Conservation (phyloP, 2,113 vertebrate species). For the Bubo scandiacus region DNA sequence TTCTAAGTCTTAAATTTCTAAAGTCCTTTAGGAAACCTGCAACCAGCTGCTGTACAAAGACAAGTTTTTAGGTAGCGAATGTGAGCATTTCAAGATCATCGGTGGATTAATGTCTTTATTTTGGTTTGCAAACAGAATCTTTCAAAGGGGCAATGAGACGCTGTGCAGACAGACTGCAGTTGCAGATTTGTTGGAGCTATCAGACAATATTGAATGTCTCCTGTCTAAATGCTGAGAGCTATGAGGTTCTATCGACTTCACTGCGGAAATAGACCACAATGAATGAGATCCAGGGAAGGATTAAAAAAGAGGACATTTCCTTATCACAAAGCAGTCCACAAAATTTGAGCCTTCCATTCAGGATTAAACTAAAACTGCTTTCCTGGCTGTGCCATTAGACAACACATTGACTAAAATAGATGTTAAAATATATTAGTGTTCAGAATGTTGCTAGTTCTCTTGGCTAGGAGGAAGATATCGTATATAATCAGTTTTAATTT, state of each 20-base stretch:
- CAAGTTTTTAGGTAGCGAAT: background rate
- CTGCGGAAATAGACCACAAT: constrained; percentile 2
- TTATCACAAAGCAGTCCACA: background rate
- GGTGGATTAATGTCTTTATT: background rate
- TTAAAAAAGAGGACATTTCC: background rate
- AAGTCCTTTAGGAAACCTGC: background rate
- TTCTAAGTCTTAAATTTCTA: background rate
- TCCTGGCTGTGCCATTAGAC: background rate
- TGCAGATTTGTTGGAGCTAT: constrained; percentile 38
- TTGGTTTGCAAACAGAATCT: constrained; percentile 13
- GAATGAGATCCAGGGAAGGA: constrained; percentile 9
- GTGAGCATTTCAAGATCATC: background rate
- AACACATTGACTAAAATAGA: background rate
- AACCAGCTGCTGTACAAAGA: background rate
- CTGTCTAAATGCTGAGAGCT: constrained; percentile 24
- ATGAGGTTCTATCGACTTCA: constrained; percentile 35
- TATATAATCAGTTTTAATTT: background rate
- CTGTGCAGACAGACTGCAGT: background rate
- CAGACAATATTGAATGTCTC: constrained; percentile 52
- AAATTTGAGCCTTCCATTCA: background rate
- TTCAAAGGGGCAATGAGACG: background rate
- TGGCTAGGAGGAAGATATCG: background rate
- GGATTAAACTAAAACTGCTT: background rate
- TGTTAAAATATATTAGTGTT: background rate
- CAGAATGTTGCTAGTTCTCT: background rate